phyloP scores from a whole-genome alignment of 2,888 invertebrate genomes.

The Ptychoptera albimana region DNA sequence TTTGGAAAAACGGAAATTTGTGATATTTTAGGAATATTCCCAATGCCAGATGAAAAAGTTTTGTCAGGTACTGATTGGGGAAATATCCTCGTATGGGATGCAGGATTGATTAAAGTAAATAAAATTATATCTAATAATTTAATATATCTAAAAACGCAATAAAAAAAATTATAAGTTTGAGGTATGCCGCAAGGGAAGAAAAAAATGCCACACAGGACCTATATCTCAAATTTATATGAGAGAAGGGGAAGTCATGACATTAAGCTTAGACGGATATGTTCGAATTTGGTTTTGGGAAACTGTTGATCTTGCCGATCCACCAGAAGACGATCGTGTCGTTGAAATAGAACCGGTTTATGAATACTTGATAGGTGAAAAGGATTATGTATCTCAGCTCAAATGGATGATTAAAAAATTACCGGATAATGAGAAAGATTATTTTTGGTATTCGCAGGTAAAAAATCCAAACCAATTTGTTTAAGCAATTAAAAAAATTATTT shows the following conservation, averaged over 20 bases:
- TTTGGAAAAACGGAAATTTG: constrained; percentile 88
- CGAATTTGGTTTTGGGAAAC: constrained; percentile 83
- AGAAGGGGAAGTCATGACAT: constrained; percentile 25
- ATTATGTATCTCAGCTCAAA: constrained; percentile 19
- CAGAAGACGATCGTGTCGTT: constrained; percentile 61
- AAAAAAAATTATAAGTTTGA: constrained; percentile 33
- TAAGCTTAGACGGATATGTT: constrained; percentile 59
- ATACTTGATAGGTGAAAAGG: constrained; percentile 38
- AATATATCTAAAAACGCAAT: too few relatives aligned
- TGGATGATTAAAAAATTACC: constrained; percentile 21
- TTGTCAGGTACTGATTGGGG: constrained; percentile 84
- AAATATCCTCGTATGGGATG: constrained; percentile 83
- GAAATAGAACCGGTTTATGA: constrained; percentile 80
- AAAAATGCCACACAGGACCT: constrained; percentile 58
- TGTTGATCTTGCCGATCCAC: constrained; percentile 73
- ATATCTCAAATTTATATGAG: constrained; percentile 33
- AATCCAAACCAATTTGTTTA: not conserved
- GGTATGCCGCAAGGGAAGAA: constrained; percentile 52
- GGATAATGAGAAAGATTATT: constrained; percentile 29
- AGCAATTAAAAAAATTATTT: not conserved
- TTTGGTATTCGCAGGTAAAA: constrained; percentile 63
- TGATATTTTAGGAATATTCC: constrained; percentile 68
- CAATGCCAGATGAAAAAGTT: constrained; percentile 79
- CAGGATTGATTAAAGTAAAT: constrained; percentile 56
- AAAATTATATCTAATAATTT: too few relatives aligned